Conservation (phyloP, 1,140 invertebrate species). For the Sesamia nonagrioides region DNA sequence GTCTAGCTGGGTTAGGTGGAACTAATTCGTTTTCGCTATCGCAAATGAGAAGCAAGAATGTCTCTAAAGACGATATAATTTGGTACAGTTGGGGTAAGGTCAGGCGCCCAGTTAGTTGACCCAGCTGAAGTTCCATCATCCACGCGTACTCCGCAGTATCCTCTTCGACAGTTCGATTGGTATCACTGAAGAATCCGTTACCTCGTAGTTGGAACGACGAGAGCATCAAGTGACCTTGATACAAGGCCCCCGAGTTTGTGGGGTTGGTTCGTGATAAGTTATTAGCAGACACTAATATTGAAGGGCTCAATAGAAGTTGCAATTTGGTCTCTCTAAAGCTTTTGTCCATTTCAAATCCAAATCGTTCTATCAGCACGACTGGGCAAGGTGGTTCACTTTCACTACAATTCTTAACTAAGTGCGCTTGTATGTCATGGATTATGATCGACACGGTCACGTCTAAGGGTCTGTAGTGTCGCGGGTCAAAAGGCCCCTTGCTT, state of each 20-base stretch:
- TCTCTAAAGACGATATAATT: conserved; percentile 95
- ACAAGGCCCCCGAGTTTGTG: conserved; percentile 89
- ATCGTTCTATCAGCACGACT: conserved; percentile 95
- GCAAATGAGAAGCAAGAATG: conserved; percentile 94
- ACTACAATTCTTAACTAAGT: conserved; percentile 96
- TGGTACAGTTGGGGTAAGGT: conserved; percentile 95
- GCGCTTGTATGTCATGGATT: conserved; percentile 97
- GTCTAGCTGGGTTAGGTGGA: conserved; percentile 91
- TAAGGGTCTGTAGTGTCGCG: conserved; percentile 94
- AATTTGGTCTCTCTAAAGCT: conserved; percentile 96
- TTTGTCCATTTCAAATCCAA: conserved; percentile 99
- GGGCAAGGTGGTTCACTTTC: conserved; percentile 96
- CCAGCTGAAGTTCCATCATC: conserved; percentile 94
- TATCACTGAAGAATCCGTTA: conserved; percentile 98
- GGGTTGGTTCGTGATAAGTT: conserved; percentile 89
- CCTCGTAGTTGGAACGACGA: conserved; percentile 96
- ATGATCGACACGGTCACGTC: conserved; percentile 97
- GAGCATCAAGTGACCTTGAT: conserved; percentile 96
- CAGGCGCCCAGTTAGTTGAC: conserved; percentile 93
- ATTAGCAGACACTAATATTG: conserved; percentile 94
- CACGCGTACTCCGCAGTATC: conserved; percentile 99
- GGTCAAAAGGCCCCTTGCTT: conserved; percentile 92
- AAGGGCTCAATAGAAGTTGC: conserved; percentile 96
- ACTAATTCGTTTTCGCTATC: conserved; percentile 96
- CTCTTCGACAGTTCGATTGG: conserved; percentile 95